These are phyloP conservation scores for Rutilus rutilus DNA, from an alignment of 2,113 vertebrate genomes.

Conservation along the genomic window DNA sequence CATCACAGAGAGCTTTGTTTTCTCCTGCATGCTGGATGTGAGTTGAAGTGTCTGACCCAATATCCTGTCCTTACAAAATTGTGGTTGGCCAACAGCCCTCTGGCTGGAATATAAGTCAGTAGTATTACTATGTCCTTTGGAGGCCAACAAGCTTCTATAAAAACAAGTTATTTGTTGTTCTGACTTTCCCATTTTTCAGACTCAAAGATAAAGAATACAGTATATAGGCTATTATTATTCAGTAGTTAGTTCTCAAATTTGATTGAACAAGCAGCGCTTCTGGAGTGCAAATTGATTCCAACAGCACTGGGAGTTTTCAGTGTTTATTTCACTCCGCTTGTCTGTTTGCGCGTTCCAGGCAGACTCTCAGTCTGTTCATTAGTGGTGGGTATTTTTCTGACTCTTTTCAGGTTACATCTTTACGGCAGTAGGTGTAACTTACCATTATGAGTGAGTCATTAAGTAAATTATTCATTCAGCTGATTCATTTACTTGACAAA, in stretches of 20 bases:
- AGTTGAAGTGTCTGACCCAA: constrained; percentile 25
- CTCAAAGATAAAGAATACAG: background rate
- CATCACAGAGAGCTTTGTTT: constrained; percentile 12
- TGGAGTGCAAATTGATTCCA: background rate
- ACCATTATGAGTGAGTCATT: background rate
- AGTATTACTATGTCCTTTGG: constrained; percentile 7
- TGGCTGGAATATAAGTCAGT: constrained; percentile 11
- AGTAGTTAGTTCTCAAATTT: background rate
- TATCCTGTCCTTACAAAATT: background rate
- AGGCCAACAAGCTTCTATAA: background rate
- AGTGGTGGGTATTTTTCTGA: background rate
- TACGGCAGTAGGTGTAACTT: background rate
- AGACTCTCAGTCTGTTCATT: background rate
- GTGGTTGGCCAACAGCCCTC: constrained; percentile 7
- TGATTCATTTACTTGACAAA: background rate
- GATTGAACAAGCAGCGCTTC: background rate
- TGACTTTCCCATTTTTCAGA: background rate
- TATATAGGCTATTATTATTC: background rate
- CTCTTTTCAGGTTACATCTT: background rate
- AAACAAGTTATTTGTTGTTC: constrained; percentile 23
- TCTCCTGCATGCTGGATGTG: background rate
- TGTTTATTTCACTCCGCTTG: background rate
- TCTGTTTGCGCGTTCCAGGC: background rate
- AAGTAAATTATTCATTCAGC: background rate
- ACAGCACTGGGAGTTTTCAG: background rate